phyloP scores from a whole-genome alignment of 2,113 vertebrate species.

The Zosterops japonicus region DNA sequence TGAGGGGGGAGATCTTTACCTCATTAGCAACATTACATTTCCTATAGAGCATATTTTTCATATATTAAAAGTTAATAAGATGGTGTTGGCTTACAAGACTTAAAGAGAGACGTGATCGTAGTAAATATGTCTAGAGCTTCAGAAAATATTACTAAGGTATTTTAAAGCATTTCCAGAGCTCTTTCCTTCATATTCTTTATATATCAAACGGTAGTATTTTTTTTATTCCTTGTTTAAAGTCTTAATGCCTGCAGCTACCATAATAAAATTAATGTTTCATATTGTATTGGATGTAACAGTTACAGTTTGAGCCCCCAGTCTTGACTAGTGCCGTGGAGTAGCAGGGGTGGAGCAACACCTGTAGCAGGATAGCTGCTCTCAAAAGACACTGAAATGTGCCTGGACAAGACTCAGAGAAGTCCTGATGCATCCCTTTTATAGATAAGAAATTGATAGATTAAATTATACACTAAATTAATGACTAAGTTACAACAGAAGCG shows the following conservation, averaged over 20 bases:
- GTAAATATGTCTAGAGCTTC: background rate
- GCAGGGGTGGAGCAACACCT: background rate
- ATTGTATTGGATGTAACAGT: background rate
- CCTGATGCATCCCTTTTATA: background rate
- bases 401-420: background rate
- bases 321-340: background rate
- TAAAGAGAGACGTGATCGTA: background rate
- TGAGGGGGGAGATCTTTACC: slow-evolving; percentile 27
- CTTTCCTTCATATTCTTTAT: background rate
- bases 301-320: background rate
- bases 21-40: slow-evolving; percentile 54
- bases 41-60: slow-evolving; percentile 48
- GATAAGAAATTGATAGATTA: slow-evolving; percentile 28
- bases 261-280: background rate
- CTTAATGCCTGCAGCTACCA: background rate
- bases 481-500: background rate
- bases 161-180: background rate
- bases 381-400: background rate
- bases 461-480: background rate
- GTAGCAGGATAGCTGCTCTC: background rate
- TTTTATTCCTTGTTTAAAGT: slow-evolving; percentile 9
- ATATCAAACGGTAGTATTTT: background rate
- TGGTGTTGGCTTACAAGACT: slow-evolving; percentile 6
- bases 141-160: background rate
- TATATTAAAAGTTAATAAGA: slow-evolving; percentile 68